Base-by-base conservation (phyloP, 2,113 vertebrate genomes). In the Cyprinodon tularosa region DNA sequence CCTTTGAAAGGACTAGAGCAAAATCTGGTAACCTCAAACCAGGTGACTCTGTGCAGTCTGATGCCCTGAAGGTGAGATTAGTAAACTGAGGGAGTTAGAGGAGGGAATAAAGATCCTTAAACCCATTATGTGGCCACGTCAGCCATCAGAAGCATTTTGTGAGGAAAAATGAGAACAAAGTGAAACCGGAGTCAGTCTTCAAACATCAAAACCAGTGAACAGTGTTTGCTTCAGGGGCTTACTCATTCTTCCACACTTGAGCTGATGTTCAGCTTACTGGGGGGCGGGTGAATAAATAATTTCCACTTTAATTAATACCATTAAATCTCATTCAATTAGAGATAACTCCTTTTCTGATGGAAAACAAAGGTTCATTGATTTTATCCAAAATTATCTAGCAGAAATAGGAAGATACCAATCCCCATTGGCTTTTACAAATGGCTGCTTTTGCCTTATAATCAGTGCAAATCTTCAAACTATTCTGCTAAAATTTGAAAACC, bases 1-100 rank as follows among this genome's bases (percentile, higher is more conserved):
- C 60, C 84, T 80, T 65, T 74, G 83, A 81, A 84, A 83, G 77
- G 77, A 76, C 50, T 60, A 15, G 74, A 59, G 42, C 62, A 62
- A 62, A 73, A 81, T 22, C 29, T 45, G 66, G 8, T n/a, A 66
- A 72, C 37, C 57, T 4, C 47, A 64, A 78, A 65, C 57, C 79
- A 77, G 78, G 78, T 86, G 71, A 86, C 68, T 77, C 69, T 72
- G 29, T 29, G 2, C 64, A 76, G 83, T 84, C 71, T 36, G 3
- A 5, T 71, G 4, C 78, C 86, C 87, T 78, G n/a, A 15, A 90
- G 84, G 87, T 81, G 39, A 76, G 77, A 87, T 91, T 87, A 88
- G 79, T 86, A 74, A 57, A 89, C 22, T 48, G 72, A 59, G 57
- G 48, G 22, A 48, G 66, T 63, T 1, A 59, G 45, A 61, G 61